Base-by-base conservation (phyloP, 2,888 invertebrate species). In the Plagodis pulveraria region DNA sequence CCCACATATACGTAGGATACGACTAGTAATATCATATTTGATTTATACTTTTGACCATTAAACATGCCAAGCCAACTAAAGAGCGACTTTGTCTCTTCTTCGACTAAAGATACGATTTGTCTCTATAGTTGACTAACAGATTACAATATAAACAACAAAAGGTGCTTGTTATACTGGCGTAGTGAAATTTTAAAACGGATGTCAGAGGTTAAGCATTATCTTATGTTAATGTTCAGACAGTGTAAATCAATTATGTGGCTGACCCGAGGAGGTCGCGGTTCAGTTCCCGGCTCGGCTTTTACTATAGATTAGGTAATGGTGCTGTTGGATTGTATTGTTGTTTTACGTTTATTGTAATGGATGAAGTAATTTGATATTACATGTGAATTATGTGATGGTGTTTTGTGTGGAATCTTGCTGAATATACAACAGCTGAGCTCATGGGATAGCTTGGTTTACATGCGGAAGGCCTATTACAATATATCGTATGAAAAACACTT, bases 131-230 rank as follows among this genome's bases (percentile, higher is more conserved):
- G 22, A 2, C 22, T 22, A 22, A 22, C 22, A 36, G 41, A 36
- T 46, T 22, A 56, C 46, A 55, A 50, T 55, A 51, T 35, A 8
- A 35, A 44, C 33, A 46, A 55, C 43, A 76, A 79, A 78, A 74
- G 68, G 69, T 62, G 65, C 74, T 65, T 67, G 68, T 69, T 79
- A 76, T 62, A 78, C 71, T 82, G 81, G 83, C 69, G 76, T 77
- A 77, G 84, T 81, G 84, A 87, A 86, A 87, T 78, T 90, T 90
- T 89, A 86, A 90, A 88, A 89, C 79, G 72, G 51, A 77, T 76
- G 90, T 86, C 89, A 87, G 63, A 81, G 91, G 90, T 90, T 85
- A 91, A 91, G 84, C 89, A 86, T 88, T 91, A 91, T 88, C 91
- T 89, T 89, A 91, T 91, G 91, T 89, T 91, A 91, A 91, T 91